Evolutionary conservation across 1,140 invertebrate genomes (phyloP).

Genomic region (Goniozus legneri): DNA sequence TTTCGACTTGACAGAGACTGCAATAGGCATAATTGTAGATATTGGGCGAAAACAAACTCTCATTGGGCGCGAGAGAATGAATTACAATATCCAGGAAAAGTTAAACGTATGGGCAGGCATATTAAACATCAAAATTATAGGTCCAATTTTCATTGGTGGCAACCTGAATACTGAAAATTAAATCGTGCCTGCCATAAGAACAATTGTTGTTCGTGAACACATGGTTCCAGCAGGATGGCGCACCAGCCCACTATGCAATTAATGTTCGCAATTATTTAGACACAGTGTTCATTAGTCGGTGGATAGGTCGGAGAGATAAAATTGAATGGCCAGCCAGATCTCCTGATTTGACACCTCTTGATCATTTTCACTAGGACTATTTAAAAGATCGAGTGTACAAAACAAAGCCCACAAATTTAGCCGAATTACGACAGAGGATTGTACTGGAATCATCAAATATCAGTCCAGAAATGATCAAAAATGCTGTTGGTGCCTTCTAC

Average conservation of each 20-base stretch:
- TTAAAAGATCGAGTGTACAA: neutral
- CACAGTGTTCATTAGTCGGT: neutral
- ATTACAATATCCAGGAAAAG: too few species aligned
- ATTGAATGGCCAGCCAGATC: neutral
- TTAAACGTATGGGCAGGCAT: too few species aligned
- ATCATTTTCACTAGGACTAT: neutral
- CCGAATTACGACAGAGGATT: neutral
- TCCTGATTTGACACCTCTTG: neutral
- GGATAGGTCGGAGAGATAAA: neutral
- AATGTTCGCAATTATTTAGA: slow-evolving; percentile 4
- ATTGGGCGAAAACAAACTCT: too few species aligned
- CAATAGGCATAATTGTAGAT: too few species aligned
- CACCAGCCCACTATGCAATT: neutral
- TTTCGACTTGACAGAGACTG: too few species aligned
- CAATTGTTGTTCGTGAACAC: neutral
- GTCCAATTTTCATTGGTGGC: too few species aligned
- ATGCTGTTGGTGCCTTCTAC: neutral
- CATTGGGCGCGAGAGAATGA: too few species aligned
- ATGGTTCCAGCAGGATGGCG: neutral
- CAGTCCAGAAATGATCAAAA: neutral
- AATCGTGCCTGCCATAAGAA: too few species aligned
- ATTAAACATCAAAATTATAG: too few species aligned
- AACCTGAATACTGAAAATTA: too few species aligned
- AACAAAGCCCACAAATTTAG: neutral
- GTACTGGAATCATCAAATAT: neutral